These are phyloP conservation scores for Pogonocherus hispidulus DNA, from an alignment of 2,888 invertebrate species.

Conservation along the genomic window DNA sequence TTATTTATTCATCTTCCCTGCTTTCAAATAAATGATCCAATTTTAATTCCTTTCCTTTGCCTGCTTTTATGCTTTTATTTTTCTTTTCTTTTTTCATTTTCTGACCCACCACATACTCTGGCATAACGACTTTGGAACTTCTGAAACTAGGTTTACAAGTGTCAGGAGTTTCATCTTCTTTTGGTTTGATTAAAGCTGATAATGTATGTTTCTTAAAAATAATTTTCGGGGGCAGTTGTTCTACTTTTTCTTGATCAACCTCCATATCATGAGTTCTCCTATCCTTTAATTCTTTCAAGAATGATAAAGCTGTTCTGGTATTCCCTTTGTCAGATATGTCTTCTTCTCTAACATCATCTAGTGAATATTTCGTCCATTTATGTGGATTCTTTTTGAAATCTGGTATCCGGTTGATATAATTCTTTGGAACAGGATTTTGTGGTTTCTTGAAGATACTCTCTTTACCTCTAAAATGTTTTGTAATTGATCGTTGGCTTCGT, in stretches of 20 bases:
- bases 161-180: constrained; percentile 43
- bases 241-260: constrained; percentile 36
- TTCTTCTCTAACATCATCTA: constrained; percentile 81
- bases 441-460: constrained; percentile 87
- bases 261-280: constrained; percentile 52
- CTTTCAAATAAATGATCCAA: constrained; percentile 71
- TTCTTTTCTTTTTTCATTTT: constrained; percentile 71
- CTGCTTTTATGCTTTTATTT: constrained; percentile 45
- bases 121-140: constrained; percentile 82
- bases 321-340: constrained; percentile 87
- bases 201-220: constrained; percentile 58
- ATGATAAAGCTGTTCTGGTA: constrained; percentile 82
- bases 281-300: constrained; percentile 77
- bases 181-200: constrained; percentile 6
- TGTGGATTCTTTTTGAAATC: constrained; percentile 81
- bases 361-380: constrained; percentile 85
- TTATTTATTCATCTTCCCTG: constrained; percentile 65
- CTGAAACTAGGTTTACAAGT: constrained; percentile 72
- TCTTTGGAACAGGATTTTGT: constrained; percentile 73
- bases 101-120: constrained; percentile 85
- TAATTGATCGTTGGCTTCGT: constrained; percentile 68
- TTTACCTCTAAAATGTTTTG: constrained; percentile 76
- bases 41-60: constrained; percentile 67
- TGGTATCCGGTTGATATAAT: constrained; percentile 67
- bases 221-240: constrained; percentile 60